These are phyloP conservation scores for Calycopis cecrops DNA, from an alignment of 1,140 invertebrate genomes.

Conservation along the genomic window DNA sequence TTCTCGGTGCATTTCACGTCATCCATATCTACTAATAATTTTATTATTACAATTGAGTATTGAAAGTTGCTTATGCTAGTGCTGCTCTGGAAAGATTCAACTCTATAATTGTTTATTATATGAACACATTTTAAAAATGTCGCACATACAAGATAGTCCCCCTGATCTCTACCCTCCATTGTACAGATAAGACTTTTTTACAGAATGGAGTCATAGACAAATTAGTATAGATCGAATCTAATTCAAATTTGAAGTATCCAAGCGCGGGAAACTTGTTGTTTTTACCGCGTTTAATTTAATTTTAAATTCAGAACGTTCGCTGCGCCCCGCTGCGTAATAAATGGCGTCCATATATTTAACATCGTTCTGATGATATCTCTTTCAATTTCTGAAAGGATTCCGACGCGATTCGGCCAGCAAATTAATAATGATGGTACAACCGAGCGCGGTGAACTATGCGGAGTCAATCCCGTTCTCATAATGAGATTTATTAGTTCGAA, in stretches of 20 bases:
- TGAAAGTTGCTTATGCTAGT: too few relatives aligned
- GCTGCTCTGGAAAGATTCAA: too few relatives aligned
- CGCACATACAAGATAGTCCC: too few relatives aligned
- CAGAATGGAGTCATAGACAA: constrained; percentile 58
- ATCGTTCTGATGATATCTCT: constrained; percentile 73
- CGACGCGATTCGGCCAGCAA: constrained; percentile 45
- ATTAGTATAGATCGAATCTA: constrained; percentile 69
- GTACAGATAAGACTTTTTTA: constrained; percentile 10
- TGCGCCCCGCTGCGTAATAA: constrained; percentile 66
- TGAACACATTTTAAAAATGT: too few relatives aligned
- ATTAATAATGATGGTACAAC: constrained; percentile 54
- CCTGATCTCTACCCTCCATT: too few relatives aligned
- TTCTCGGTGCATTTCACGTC: too few relatives aligned
- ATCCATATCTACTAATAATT: too few relatives aligned
- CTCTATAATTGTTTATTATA: too few relatives aligned
- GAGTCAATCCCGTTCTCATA: constrained; percentile 27
- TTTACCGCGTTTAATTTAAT: constrained; percentile 71
- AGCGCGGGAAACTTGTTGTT: constrained; percentile 62
- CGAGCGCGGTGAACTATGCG: constrained; percentile 40
- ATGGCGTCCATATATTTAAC: constrained; percentile 55
- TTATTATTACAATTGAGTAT: too few relatives aligned
- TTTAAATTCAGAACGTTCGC: constrained; percentile 64
- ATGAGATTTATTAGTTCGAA: constrained; percentile 10
- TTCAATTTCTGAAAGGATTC: constrained; percentile 63
- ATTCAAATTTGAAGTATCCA: constrained; percentile 54